Evolutionary conservation across 2,888 invertebrate species (phyloP).

Genomic region (Drosophila paracracens): DNA sequence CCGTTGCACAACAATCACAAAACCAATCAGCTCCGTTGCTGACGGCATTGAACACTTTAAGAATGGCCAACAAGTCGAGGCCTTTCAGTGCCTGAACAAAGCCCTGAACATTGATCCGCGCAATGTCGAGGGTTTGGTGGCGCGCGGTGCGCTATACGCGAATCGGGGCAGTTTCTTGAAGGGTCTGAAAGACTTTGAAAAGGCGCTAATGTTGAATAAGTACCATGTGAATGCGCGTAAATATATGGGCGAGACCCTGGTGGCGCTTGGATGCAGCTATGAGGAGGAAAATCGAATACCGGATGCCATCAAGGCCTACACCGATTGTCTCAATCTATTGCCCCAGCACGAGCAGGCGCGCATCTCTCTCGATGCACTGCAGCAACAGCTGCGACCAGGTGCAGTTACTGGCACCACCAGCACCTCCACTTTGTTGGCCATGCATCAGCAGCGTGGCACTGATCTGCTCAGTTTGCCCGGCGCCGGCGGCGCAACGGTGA

Average conservation of each 20-base stretch:
- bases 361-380: constrained; percentile 92
- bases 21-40: constrained; percentile 89
- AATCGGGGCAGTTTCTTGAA: constrained; percentile 97
- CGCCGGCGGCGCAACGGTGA: not conserved
- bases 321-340: constrained; percentile 92
- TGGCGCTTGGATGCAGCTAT: constrained; percentile 94
- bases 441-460: constrained; percentile 12
- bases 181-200: constrained; percentile 97
- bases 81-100: constrained; percentile 96
- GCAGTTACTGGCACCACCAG: constrained; percentile 2
- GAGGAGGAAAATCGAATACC: constrained; percentile 94
- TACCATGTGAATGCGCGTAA: constrained; percentile 96
- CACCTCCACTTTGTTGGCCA: constrained; percentile 1
- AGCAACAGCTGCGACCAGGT: constrained; percentile 87
- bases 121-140: constrained; percentile 96
- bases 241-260: constrained; percentile 96
- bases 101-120: constrained; percentile 96
- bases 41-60: constrained; percentile 98
- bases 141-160: constrained; percentile 95
- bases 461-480: constrained; percentile 33
- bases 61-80: constrained; percentile 95
- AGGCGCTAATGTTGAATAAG: constrained; percentile 94
- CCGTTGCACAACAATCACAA: constrained; percentile 3
- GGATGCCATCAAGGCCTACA: constrained; percentile 93
- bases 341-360: constrained; percentile 95